Conservation (phyloP, 2,113 vertebrate species). For the Galbula dea region DNA sequence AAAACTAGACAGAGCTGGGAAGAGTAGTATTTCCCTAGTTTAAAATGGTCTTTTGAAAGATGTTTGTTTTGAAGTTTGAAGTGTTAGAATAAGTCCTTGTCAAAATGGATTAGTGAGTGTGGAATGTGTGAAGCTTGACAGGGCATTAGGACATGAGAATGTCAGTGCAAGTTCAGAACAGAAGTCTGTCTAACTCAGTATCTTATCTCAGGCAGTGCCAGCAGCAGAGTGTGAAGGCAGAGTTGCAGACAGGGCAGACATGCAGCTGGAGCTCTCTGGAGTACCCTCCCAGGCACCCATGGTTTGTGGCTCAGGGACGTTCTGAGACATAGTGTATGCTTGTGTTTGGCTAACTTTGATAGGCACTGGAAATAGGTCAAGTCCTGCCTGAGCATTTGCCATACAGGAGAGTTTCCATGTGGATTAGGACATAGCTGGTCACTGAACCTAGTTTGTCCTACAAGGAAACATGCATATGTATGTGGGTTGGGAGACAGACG, state of each 20-base stretch:
- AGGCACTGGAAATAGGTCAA: not conserved
- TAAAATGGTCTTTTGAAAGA: not conserved
- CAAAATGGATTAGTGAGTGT: not conserved
- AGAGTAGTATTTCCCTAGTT: not conserved
- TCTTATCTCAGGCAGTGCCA: not conserved
- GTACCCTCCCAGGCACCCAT: fast-evolving
- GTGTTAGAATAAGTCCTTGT: constrained; percentile 17
- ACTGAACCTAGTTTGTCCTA: not conserved
- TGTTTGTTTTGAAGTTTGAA: not conserved
- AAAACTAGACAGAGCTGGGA: not conserved
- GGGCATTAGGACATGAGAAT: not conserved
- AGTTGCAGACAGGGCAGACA: not conserved
- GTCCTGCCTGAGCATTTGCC: not conserved
- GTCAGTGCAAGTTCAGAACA: not conserved
- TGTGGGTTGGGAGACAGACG: not conserved
- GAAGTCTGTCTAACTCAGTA: not conserved
- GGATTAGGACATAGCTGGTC: not conserved
- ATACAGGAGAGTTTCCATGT: not conserved
- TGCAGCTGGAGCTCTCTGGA: not conserved
- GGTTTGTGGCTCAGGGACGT: not conserved
- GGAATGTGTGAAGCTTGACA: not conserved
- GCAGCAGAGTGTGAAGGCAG: not conserved
- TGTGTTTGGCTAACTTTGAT: not conserved
- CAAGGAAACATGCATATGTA: not conserved
- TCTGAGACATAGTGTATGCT: not conserved